Evolutionary conservation across 2,888 invertebrate species (phyloP).

Genomic region (Orthosia gracilis): DNA sequence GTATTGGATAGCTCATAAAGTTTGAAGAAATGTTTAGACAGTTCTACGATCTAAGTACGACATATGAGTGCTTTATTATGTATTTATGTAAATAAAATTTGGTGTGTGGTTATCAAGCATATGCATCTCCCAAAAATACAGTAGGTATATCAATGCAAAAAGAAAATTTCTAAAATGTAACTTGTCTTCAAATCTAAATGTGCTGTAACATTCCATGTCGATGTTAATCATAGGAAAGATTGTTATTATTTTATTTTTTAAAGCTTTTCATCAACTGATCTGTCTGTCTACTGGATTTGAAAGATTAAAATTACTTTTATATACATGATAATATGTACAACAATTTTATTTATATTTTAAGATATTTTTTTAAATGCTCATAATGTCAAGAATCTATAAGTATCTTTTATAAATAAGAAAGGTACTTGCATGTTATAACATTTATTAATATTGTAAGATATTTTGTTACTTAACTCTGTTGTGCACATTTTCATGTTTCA

Average conservation of each 20-base stretch:
- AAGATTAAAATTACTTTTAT: background rate
- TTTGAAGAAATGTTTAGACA: no score
- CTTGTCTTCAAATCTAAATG: background rate
- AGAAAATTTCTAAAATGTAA: background rate
- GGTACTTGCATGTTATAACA: no score
- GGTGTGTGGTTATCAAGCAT: background rate
- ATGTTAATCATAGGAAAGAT: background rate
- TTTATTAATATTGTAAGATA: background rate
- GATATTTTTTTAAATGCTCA: background rate
- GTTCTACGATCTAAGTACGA: no score
- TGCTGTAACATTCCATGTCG: background rate
- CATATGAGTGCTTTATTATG: background rate
- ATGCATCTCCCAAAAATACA: background rate
- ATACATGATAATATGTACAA: background rate
- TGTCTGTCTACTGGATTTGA: background rate
- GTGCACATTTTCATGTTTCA: background rate
- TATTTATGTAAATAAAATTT: background rate
- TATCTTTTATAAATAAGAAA: no score
- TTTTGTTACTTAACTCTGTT: background rate
- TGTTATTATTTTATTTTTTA: background rate
- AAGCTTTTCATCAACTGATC: no score
- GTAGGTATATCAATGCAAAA: background rate
- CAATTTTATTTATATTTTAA: background rate
- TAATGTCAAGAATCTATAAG: no score
- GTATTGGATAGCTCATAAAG: no score